These are phyloP conservation scores for Diarsia brunnea DNA, from an alignment of 2,888 invertebrate genomes.

Conservation along the genomic window DNA sequence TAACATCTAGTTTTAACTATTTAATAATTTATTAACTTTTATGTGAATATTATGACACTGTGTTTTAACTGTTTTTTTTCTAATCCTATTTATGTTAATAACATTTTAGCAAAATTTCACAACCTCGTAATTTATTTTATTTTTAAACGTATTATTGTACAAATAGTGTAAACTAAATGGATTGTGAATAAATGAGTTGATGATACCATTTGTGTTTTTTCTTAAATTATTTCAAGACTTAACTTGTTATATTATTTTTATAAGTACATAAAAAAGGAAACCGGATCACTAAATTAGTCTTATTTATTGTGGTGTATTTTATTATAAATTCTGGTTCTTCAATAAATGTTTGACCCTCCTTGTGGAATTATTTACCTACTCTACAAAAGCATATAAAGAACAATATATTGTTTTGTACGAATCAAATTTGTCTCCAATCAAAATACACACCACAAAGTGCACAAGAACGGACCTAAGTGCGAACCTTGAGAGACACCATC, in stretches of 20 bases:
- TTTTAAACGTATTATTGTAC: slow-evolving; percentile 64
- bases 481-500: slow-evolving; percentile 28
- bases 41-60: slow-evolving; percentile 44
- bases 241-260: neutral
- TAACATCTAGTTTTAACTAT: slow-evolving; percentile 37
- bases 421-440: neutral
- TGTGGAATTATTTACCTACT: neutral
- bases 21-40: slow-evolving; percentile 44
- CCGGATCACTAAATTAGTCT: neutral
- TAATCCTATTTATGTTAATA: slow-evolving; percentile 18
- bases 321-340: neutral
- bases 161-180: slow-evolving; percentile 65
- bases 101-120: slow-evolving; percentile 37
- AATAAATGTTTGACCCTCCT: neutral
- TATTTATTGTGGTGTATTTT: neutral
- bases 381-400: neutral
- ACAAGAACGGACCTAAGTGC: slow-evolving; percentile 16
- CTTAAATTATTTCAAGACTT: neutral
- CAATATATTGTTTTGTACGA: neutral
- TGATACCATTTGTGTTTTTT: slow-evolving; percentile 19
- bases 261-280: no score
- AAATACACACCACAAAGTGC: neutral
- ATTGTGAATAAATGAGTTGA: slow-evolving; percentile 73
- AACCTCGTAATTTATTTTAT: slow-evolving; percentile 64
- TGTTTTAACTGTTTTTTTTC: slow-evolving; percentile 9